Percentiles rank a stretch among this genome's conserved stretches.
Evolutionary conservation across 2,797 vertebrate genomes (phyloP).

Genomic region (Carcharodon carcharias): DNA sequence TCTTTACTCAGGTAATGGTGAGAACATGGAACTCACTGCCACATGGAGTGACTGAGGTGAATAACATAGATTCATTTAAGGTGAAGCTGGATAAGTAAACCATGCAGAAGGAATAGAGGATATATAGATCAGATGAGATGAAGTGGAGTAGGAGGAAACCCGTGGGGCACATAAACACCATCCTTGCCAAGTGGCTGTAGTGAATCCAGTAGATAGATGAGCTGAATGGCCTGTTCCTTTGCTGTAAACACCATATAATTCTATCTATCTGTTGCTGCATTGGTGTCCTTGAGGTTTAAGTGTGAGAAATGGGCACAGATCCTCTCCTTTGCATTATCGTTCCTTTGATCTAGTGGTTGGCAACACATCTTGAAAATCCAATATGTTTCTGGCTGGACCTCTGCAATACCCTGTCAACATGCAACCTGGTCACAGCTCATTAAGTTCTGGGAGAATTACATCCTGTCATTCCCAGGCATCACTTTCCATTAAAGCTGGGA

Average conservation of each 20-base stretch:
- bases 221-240: background rate
- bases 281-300: background rate
- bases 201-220: background rate
- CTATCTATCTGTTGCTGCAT: background rate
- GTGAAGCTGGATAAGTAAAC: background rate
- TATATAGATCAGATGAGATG: background rate
- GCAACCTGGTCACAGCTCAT: background rate
- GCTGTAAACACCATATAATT: background rate
- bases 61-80: background rate
- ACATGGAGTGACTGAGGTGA: background rate
- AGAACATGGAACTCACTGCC: background rate
- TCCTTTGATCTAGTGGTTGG: background rate
- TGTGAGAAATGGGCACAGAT: background rate
- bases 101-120: background rate
- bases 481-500: no score
- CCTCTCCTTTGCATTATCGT: background rate
- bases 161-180: background rate
- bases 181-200: background rate
- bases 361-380: background rate
- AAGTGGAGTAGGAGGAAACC: background rate
- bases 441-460: background rate
- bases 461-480: no score
- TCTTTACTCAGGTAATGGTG: background rate
- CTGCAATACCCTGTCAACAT: background rate
- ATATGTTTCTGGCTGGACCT: background rate